phyloP scores from a whole-genome alignment of 2,797 vertebrate genomes.

The Epinephelus coioides region DNA sequence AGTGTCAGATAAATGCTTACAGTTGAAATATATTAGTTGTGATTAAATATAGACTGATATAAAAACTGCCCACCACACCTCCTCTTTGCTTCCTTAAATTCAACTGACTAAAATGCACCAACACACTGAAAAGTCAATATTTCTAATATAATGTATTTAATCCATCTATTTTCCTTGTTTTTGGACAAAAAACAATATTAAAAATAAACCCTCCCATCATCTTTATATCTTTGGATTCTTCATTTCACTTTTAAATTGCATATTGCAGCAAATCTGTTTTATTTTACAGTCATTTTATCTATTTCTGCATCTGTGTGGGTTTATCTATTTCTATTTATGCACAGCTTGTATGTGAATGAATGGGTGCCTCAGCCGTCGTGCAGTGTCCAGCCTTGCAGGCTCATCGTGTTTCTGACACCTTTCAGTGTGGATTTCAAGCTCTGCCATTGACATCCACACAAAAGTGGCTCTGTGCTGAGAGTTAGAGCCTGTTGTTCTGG shows the following conservation, averaged over 20 bases:
- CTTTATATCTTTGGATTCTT: background rate
- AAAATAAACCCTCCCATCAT: background rate
- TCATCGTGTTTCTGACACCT: constrained; percentile 26
- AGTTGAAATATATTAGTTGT: background rate
- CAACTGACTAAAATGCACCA: background rate
- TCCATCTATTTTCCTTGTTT: background rate
- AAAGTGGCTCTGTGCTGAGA: constrained; percentile 35
- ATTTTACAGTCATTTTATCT: background rate
- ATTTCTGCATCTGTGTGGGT: background rate
- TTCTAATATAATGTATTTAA: background rate
- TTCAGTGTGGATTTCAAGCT: constrained; percentile 36
- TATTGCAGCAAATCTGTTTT: background rate
- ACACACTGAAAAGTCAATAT: background rate
- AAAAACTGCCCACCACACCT: too few species aligned
- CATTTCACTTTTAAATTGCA: background rate
- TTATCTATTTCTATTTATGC: constrained; percentile 1
- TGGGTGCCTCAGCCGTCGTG: background rate
- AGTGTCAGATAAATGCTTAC: background rate
- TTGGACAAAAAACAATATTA: background rate
- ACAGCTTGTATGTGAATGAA: background rate
- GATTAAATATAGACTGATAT: background rate
- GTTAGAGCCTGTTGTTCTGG: constrained; percentile 38
- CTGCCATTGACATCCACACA: constrained; percentile 34
- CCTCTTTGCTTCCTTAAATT: background rate
- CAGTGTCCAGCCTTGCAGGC: background rate